phyloP scores from a whole-genome alignment of 2,113 vertebrate species.

The Choloepus hoffmanni region DNA sequence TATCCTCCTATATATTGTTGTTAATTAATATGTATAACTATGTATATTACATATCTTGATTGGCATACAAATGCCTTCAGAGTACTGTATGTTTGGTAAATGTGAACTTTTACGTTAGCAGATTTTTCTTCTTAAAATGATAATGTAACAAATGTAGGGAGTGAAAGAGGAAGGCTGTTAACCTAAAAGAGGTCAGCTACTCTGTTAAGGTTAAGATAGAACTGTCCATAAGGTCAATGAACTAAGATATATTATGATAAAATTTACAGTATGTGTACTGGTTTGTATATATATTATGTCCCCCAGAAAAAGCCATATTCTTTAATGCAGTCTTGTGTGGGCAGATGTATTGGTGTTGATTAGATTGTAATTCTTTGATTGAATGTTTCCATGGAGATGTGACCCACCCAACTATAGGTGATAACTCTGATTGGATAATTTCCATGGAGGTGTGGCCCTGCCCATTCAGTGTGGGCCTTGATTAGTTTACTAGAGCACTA shows the following conservation, averaged over 20 bases:
- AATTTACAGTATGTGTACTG: background rate
- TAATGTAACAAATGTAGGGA: slow-evolving; percentile 24
- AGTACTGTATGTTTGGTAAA: background rate
- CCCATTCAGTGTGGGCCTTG: no score
- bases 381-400: no score
- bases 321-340: no score
- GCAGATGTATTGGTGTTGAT: no score
- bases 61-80: slow-evolving; percentile 18
- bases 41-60: background rate
- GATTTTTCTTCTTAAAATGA: slow-evolving; percentile 57
- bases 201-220: slow-evolving; percentile 2
- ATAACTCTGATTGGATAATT: no score
- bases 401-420: no score
- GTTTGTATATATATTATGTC: no score
- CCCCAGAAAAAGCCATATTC: no score
- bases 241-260: slow-evolving; percentile 33
- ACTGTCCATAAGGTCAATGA: background rate
- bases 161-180: slow-evolving; percentile 49
- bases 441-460: no score
- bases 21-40: slow-evolving; percentile 31
- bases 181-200: slow-evolving; percentile 3
- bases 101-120: slow-evolving; percentile 36
- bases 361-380: no score
- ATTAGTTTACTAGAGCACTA: no score
- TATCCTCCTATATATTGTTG: slow-evolving; percentile 3